phyloP scores from a whole-genome alignment of 2,888 invertebrate genomes.

The Clanis bilineata region DNA sequence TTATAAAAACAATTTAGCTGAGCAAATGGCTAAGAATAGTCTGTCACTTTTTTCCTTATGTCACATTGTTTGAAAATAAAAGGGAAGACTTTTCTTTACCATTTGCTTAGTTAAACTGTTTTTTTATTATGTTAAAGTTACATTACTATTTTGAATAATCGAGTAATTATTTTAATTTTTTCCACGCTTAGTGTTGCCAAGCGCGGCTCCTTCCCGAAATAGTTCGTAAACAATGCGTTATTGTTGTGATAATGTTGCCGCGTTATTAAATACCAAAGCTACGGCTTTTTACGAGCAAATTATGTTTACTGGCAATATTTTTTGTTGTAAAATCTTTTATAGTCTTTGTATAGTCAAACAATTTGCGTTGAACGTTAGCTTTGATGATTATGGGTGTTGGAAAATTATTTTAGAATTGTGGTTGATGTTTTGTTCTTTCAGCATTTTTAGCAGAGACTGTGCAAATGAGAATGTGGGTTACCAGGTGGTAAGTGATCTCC shows the following conservation, averaged over 20 bases:
- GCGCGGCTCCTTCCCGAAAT: background rate
- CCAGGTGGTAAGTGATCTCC: no score
- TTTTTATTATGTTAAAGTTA: no score
- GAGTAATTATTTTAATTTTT: background rate
- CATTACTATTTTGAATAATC: background rate
- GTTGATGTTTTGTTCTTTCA: background rate
- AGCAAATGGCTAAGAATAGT: no score
- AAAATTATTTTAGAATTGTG: background rate
- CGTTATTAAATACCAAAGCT: constrained; percentile 2
- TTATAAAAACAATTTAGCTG: no score
- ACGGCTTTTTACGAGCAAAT: background rate
- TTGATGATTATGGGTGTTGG: background rate
- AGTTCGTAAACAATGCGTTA: constrained; percentile 11
- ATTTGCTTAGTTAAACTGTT: no score
- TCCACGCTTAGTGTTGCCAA: background rate
- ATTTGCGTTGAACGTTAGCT: background rate
- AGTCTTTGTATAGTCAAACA: constrained; percentile 7
- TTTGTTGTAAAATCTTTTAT: constrained; percentile 9
- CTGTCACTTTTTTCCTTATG: no score
- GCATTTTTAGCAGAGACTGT: background rate
- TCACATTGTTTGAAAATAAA: no score
- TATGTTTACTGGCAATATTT: constrained; percentile 11
- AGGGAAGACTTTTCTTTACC: no score
- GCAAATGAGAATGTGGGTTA: no score
- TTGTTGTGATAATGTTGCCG: constrained; percentile 10